phyloP scores from a whole-genome alignment of 1,140 invertebrate species.

The Diorhabda elongata region DNA sequence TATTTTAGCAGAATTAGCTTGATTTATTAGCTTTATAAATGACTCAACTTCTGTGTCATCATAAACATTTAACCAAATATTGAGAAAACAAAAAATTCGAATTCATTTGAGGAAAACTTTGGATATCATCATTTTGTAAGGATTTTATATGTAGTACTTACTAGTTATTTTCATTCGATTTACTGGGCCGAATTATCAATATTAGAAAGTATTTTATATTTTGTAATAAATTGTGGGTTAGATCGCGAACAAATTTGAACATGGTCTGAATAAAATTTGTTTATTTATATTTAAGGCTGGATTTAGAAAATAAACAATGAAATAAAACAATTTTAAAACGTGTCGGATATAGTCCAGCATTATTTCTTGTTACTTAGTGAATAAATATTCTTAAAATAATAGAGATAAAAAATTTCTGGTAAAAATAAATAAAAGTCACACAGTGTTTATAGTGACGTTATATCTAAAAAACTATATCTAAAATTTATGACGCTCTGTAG shows the following conservation, averaged over 20 bases:
- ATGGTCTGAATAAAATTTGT: constrained; percentile 12
- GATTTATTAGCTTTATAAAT: no score
- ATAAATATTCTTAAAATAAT: constrained; percentile 19
- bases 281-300: constrained; percentile 13
- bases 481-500: constrained; percentile 8
- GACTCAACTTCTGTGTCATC: no score
- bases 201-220: no score
- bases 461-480: constrained; percentile 17
- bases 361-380: constrained; percentile 15
- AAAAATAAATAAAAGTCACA: constrained; percentile 6
- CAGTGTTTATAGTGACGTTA: constrained; percentile 13
- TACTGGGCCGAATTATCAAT: no score
- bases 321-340: constrained; percentile 11
- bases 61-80: no score
- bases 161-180: no score
- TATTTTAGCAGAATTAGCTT: no score
- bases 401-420: constrained; percentile 16
- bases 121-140: no score
- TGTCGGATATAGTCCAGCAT: not conserved
- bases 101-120: no score
- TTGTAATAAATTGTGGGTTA: not conserved
- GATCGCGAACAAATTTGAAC: not conserved
- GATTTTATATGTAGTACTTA: no score
- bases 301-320: constrained; percentile 16
- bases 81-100: no score